phyloP scores from a whole-genome alignment of 2,797 vertebrate species.

The Thripadectes ignobilis region DNA sequence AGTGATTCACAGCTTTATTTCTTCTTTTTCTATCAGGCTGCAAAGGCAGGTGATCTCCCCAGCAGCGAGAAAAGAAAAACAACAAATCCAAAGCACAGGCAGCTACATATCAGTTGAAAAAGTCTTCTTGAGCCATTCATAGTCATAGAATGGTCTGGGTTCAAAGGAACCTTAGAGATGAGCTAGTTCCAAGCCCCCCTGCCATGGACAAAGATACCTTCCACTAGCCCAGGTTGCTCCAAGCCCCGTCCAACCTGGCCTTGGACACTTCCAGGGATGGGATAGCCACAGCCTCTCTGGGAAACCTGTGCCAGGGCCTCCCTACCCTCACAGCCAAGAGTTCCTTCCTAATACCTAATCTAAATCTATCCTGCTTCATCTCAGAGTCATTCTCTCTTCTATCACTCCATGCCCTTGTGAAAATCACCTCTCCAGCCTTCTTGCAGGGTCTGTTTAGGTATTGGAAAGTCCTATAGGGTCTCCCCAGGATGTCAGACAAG shows the following conservation, averaged over 20 bases:
- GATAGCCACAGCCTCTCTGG: not conserved
- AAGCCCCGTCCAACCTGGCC: accelerated
- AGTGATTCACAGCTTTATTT: not conserved
- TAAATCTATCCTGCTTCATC: not conserved
- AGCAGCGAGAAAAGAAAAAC: no score
- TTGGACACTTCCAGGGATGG: not conserved
- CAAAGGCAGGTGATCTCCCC: not conserved
- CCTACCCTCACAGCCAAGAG: accelerated
- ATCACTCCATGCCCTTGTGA: no score
- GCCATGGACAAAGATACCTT: not conserved
- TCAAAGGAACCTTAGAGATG: not conserved
- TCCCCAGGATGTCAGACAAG: no score
- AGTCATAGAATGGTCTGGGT: not conserved
- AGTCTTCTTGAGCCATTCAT: not conserved
- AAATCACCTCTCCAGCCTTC: not conserved
- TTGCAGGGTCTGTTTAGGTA: not conserved
- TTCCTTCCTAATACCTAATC: no score
- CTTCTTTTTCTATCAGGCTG: not conserved
- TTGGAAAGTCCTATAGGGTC: not conserved
- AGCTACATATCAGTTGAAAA: accelerated
- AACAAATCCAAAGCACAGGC: not conserved
- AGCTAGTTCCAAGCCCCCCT: no score
- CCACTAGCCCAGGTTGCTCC: accelerated
- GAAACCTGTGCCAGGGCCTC: not conserved
- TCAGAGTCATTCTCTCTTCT: not conserved